Conservation (phyloP, 2,888 invertebrate species). For the Pseudococcus longispinus region DNA sequence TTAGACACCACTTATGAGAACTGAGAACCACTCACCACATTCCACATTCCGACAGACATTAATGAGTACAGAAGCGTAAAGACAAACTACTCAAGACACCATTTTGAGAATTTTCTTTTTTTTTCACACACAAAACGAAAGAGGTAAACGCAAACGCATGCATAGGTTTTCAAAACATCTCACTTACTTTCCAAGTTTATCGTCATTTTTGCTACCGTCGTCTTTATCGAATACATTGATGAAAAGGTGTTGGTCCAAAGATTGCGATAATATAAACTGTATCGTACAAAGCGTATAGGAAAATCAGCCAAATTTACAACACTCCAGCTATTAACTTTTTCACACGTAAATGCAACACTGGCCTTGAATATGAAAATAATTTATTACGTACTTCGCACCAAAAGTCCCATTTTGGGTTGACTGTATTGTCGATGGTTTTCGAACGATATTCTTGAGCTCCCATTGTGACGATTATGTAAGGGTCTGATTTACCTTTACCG, state of each 20-base stretch:
- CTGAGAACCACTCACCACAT: not conserved
- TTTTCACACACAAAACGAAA: not conserved
- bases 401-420: slow-evolving; percentile 96
- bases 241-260: slow-evolving; percentile 73
- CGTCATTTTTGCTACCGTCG: slow-evolving; percentile 79
- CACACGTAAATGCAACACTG: not conserved
- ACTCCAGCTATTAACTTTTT: not conserved
- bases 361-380: not conserved
- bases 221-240: slow-evolving; percentile 86
- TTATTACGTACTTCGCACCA: slow-evolving; percentile 91
- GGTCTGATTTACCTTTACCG: slow-evolving; percentile 97
- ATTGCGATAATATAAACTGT: slow-evolving; percentile 59
- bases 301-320: not conserved
- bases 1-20: not conserved
- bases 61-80: not conserved
- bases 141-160: not conserved
- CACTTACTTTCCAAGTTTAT: slow-evolving; percentile 81
- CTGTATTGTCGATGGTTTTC: slow-evolving; percentile 89
- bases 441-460: slow-evolving; percentile 95
- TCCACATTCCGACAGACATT: not conserved
- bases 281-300: slow-evolving; percentile 33
- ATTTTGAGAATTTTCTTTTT: not conserved
- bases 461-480: slow-evolving; percentile 89
- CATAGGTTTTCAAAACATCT: slow-evolving; percentile 44
- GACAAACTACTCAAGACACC: slow-evolving; percentile 30